phyloP scores from a whole-genome alignment of 2,797 vertebrate genomes.

The Lepidocolaptes lacrymiger region DNA sequence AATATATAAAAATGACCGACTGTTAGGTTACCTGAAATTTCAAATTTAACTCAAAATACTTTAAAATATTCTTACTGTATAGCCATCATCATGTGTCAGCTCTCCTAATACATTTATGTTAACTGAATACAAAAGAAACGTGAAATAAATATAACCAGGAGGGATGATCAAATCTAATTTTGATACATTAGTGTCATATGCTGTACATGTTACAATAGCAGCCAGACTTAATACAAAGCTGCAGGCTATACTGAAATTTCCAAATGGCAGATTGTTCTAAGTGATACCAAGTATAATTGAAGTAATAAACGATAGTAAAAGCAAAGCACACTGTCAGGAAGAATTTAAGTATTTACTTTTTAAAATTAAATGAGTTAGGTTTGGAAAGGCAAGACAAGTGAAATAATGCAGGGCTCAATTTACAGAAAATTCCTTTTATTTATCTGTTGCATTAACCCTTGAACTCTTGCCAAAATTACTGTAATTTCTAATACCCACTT shows the following conservation, averaged over 20 bases:
- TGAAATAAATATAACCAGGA: constrained; percentile 95
- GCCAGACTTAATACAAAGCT: constrained; percentile 84
- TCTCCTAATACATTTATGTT: constrained; percentile 85
- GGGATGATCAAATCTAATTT: constrained; percentile 95
- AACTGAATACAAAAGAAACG: constrained; percentile 93
- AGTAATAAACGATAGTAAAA: constrained; percentile 85
- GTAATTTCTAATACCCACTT: constrained; percentile 81
- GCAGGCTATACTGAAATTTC: constrained; percentile 83
- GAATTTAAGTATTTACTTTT: constrained; percentile 86
- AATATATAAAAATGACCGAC: constrained; percentile 64
- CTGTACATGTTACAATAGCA: constrained; percentile 85
- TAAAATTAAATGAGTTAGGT: constrained; percentile 85
- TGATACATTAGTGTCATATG: constrained; percentile 93
- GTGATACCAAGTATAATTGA: constrained; percentile 85
- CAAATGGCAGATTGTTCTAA: constrained; percentile 85
- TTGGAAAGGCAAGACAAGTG: constrained; percentile 82
- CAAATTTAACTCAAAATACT: constrained; percentile 82
- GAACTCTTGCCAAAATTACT: constrained; percentile 83
- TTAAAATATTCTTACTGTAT: constrained; percentile 84
- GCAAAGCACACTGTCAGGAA: constrained; percentile 83
- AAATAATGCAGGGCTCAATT: constrained; percentile 85
- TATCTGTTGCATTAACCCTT: constrained; percentile 85
- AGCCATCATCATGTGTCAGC: constrained; percentile 82
- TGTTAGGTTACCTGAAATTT: constrained; percentile 78
- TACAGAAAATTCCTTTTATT: constrained; percentile 86